Conservation (phyloP, 2,888 invertebrate species). For the Pachymerium ferrugineum region DNA sequence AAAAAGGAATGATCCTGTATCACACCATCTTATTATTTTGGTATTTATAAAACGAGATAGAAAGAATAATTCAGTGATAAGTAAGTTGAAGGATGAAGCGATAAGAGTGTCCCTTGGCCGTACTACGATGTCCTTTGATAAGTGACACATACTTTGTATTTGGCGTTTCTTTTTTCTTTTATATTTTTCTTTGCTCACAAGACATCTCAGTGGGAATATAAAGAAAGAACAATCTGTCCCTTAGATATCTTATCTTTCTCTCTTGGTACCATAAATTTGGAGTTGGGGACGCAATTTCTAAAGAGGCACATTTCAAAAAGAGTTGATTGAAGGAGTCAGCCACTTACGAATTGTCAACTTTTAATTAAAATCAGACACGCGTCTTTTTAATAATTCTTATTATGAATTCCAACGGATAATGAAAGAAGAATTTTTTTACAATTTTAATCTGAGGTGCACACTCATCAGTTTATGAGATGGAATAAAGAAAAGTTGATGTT, state of each 20-base stretch:
- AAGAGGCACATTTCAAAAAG: neutral
- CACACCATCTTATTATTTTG: too few species aligned
- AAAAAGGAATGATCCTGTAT: too few species aligned
- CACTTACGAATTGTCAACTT: neutral
- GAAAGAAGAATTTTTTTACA: neutral
- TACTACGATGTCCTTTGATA: slow-evolving; percentile 18
- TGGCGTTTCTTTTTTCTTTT: too few species aligned
- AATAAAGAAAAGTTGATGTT: too few species aligned
- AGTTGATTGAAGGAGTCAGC: slow-evolving; percentile 18
- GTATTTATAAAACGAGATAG: too few species aligned
- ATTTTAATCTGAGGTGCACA: too few species aligned
- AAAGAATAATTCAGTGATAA: too few species aligned
- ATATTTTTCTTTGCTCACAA: neutral
- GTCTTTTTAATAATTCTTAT: neutral
- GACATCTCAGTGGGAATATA: slow-evolving; percentile 18
- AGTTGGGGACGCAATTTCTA: too few species aligned
- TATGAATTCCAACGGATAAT: too few species aligned
- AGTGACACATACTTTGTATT: neutral
- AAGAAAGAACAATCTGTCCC: slow-evolving; percentile 25
- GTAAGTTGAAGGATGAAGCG: neutral
- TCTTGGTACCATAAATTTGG: neutral
- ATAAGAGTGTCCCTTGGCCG: neutral
- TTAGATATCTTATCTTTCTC: slow-evolving; percentile 22
- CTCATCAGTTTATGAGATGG: too few species aligned
- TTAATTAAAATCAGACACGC: neutral